These are phyloP conservation scores for Heliconius sara DNA, from an alignment of 2,888 invertebrate species.

Conservation along the genomic window DNA sequence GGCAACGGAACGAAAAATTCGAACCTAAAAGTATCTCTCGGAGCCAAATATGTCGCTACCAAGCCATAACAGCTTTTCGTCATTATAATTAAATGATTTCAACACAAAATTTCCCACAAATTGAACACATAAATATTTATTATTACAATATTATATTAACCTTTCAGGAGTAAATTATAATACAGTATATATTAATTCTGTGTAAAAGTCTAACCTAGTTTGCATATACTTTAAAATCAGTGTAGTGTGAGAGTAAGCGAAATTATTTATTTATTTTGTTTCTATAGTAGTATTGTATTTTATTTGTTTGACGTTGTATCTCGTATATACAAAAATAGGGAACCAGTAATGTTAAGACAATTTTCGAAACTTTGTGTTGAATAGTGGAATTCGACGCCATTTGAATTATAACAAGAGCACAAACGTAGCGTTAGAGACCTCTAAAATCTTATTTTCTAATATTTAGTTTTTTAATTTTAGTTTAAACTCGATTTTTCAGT, in stretches of 20 bases:
- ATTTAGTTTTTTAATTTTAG: background rate
- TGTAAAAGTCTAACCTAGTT: conserved; percentile 12
- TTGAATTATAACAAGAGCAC: background rate
- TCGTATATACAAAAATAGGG: background rate
- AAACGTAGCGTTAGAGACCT: no score
- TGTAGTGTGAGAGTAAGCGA: conserved; percentile 1
- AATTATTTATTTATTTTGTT: background rate
- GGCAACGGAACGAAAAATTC: background rate
- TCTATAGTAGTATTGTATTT: background rate
- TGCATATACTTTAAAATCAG: conserved; percentile 5
- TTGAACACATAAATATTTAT: conserved; percentile 1
- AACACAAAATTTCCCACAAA: background rate
- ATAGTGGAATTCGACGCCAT: background rate
- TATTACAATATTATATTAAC: conserved; percentile 13
- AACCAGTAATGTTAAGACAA: background rate
- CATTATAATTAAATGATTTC: conserved; percentile 8
- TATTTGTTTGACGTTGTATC: background rate
- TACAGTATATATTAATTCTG: background rate
- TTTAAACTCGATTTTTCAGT: background rate
- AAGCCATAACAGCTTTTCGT: background rate
- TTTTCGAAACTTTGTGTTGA: background rate
- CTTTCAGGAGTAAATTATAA: conserved; percentile 1
- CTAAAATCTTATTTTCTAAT: no score
- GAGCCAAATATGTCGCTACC: background rate
- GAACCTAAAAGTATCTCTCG: background rate